Evolutionary conservation across 2,888 invertebrate genomes (phyloP), one percentile per base, ranked within the genome.

Genomic region (Anthophora plumipes): DNA sequence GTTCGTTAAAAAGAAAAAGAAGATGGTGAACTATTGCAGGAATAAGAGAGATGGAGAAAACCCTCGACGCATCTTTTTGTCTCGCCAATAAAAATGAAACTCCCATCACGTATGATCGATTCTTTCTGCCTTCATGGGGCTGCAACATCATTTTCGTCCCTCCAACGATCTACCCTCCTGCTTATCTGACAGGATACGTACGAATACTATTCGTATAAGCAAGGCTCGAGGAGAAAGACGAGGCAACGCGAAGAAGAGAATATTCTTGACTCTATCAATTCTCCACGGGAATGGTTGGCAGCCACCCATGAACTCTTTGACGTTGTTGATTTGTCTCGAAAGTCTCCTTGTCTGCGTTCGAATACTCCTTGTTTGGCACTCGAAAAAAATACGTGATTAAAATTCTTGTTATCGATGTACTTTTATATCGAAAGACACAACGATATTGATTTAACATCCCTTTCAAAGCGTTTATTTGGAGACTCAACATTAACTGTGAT

Each of bases 101-200:
- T 91, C 88, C 89, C 90, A 91, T 91, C 91, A 91, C 88, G 90
- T 91, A 91, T 92, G 92, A 92, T 92, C 91, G 92, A 92, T 92
- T 91, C 89, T 88, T 85, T 85, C 79, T 80, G 87, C 83, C 72
- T 82, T 72, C 86, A 66, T 83, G 84, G 86, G 81, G 85, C 74
- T 82, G 76, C 81, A 83, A 84, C 88, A 84, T 86, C 85, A 85
- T 88, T 74, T 83, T 87, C 79, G 72, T 82, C 80, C 82, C 84
- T 81, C 68, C 70, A 57, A 70, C 80, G 70, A 78, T 64, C 78
- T 70, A 69, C 82, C 70, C 76, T 69, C 75, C 68, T 76, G 77
- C 80, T 81, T 83, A 82, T 85, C 81, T 78, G 78, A 72, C 80
- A 79, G 83, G 80, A 84, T 82, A 73, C 76, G 77, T 72, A 72